phyloP scores from a whole-genome alignment of 2,888 invertebrate genomes.

The Monopis laevigella region DNA sequence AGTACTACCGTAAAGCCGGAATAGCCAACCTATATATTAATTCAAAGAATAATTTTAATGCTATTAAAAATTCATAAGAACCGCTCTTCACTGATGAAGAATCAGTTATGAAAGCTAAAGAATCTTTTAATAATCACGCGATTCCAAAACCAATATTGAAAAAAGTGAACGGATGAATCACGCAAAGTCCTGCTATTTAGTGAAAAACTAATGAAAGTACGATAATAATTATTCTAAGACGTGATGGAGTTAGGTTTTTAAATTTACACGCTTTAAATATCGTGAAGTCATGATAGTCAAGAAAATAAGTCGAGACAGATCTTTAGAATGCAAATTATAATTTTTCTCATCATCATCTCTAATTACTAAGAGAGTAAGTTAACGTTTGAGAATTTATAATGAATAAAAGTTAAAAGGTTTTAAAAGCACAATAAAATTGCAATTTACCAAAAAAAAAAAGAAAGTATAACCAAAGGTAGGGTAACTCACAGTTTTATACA shows the following conservation, averaged over 20 bases:
- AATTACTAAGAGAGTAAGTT: neutral
- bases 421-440: too few species aligned
- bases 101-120: constrained; percentile 8
- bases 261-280: neutral
- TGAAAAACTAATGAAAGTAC: constrained; percentile 19
- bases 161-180: constrained; percentile 12
- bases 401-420: too few species aligned
- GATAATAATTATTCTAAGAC: constrained; percentile 4
- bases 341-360: neutral
- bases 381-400: neutral
- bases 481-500: too few species aligned
- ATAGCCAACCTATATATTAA: constrained; percentile 7
- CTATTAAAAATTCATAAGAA: constrained; percentile 6
- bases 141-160: constrained; percentile 7
- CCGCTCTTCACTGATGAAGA: constrained; percentile 9
- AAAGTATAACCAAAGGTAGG: too few species aligned
- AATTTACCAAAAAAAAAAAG: too few species aligned
- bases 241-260: constrained; percentile 3
- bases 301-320: neutral
- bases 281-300: neutral
- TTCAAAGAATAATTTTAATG: constrained; percentile 1
- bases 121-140: constrained; percentile 9
- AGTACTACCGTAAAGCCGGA: too few species aligned
- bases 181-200: constrained; percentile 18
- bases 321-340: neutral